Evolutionary conservation across 2,797 vertebrate genomes (phyloP).

Genomic region (Pseudotriccus pelzelni): DNA sequence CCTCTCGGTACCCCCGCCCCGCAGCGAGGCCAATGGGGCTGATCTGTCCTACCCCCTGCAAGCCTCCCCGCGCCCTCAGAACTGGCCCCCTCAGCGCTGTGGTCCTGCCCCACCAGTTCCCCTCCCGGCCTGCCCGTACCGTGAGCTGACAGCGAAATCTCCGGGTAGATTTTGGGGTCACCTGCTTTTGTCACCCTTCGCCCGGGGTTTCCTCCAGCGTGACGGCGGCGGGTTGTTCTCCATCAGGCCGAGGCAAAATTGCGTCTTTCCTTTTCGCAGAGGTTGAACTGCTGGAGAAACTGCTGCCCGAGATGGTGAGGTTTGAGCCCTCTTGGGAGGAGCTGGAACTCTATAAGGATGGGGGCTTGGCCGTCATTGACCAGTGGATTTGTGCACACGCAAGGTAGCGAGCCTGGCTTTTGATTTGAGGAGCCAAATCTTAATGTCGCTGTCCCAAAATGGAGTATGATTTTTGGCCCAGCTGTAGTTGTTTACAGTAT

Average conservation of each 20-base stretch:
- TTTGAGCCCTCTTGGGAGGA: conserved; percentile 88
- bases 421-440: neutral
- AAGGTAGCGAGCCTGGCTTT: conserved; percentile 75
- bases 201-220: neutral
- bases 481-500: neutral
- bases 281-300: conserved; percentile 79
- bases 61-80: neutral
- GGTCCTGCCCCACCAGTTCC: neutral
- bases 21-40: neutral
- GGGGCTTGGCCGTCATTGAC: conserved; percentile 95
- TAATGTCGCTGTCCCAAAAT: neutral
- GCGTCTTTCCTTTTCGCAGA: conserved; percentile 73
- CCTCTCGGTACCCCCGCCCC: neutral
- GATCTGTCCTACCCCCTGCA: neutral
- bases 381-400: conserved; percentile 98
- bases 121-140: neutral
- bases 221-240: neutral
- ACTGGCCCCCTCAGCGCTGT: rapidly evolving
- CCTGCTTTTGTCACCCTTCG: neutral
- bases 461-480: neutral
- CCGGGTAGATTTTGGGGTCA: neutral
- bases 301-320: conserved; percentile 89
- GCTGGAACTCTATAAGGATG: conserved; percentile 89
- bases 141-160: neutral
- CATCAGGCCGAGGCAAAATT: neutral